These are phyloP conservation scores for Apostichopus parvimensis DNA, from an alignment of 35 echinoderm and acorn worm species.

Conservation along the genomic window DNA sequence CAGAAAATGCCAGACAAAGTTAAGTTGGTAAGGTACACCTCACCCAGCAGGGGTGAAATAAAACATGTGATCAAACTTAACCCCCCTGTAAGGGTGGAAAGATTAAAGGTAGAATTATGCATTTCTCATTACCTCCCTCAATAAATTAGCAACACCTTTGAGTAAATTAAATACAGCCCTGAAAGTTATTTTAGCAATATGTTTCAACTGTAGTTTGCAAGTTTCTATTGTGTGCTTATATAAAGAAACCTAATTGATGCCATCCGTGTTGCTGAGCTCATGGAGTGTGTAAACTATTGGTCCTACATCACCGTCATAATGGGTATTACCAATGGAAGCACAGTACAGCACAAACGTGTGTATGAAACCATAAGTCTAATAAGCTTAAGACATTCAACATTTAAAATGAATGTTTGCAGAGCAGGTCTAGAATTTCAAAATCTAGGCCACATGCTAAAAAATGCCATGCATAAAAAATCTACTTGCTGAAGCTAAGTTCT, in stretches of 20 bases:
- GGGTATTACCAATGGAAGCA: too few relatives aligned
- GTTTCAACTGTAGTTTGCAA: background rate
- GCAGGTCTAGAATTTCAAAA: too few relatives aligned
- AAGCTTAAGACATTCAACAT: too few relatives aligned
- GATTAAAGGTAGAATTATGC: background rate
- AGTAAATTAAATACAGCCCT: constrained; percentile 17
- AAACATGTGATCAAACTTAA: constrained; percentile 20
- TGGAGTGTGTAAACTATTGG: too few relatives aligned
- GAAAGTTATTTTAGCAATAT: background rate
- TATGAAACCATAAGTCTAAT: too few relatives aligned
- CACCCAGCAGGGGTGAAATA: background rate
- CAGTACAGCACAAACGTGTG: too few relatives aligned
- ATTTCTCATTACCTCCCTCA: background rate
- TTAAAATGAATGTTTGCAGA: too few relatives aligned
- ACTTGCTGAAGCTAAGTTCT: too few relatives aligned
- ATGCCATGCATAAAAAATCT: too few relatives aligned
- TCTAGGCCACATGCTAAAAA: too few relatives aligned
- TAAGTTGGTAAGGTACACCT: background rate
- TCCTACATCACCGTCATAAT: too few relatives aligned
- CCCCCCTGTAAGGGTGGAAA: background rate
- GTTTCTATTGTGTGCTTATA: background rate
- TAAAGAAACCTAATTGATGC: background rate
- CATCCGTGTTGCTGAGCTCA: background rate
- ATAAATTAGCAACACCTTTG: constrained; percentile 32
- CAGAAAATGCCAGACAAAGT: too few relatives aligned